These are phyloP conservation scores for Ips typographus DNA, from an alignment of 1,140 invertebrate species.

Conservation along the genomic window DNA sequence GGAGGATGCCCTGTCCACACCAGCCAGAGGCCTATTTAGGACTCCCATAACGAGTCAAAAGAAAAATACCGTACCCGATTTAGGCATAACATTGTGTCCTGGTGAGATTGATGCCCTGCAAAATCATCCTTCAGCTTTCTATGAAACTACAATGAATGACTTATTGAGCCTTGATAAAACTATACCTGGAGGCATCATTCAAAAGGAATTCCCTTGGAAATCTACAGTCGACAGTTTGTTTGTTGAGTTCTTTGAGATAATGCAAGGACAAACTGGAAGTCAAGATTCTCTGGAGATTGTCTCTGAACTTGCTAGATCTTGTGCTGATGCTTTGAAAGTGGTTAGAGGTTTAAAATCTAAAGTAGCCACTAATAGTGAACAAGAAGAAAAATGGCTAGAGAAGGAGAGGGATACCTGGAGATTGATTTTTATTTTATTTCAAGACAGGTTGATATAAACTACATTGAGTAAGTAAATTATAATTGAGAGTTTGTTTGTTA, in stretches of 20 bases:
- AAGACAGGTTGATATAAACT: constrained; percentile 59
- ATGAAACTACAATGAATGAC: constrained; percentile 52
- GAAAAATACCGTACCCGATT: constrained; percentile 31
- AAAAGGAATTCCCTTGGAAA: constrained; percentile 53
- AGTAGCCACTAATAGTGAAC: constrained; percentile 52
- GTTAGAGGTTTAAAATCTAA: constrained; percentile 53
- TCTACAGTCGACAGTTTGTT: constrained; percentile 58
- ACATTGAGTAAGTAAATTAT: neutral
- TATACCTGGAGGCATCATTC: constrained; percentile 54
- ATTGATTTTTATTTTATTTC: constrained; percentile 75
- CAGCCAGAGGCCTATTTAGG: constrained; percentile 43
- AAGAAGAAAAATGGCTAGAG: constrained; percentile 63
- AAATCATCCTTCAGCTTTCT: constrained; percentile 31
- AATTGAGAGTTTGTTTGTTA: neutral
- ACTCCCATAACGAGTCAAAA: constrained; percentile 23
- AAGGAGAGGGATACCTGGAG: constrained; percentile 88
- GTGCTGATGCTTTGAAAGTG: constrained; percentile 56
- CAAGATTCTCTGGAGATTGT: constrained; percentile 60
- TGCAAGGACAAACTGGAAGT: constrained; percentile 56
- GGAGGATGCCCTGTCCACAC: constrained; percentile 45
- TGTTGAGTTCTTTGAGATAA: constrained; percentile 61
- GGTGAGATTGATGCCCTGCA: constrained; percentile 49
- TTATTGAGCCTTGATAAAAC: constrained; percentile 43
- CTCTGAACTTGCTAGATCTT: constrained; percentile 59
- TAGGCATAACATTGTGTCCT: constrained; percentile 46